Conservation (phyloP, 2,888 invertebrate species). For the Platerodrilus igneus region DNA sequence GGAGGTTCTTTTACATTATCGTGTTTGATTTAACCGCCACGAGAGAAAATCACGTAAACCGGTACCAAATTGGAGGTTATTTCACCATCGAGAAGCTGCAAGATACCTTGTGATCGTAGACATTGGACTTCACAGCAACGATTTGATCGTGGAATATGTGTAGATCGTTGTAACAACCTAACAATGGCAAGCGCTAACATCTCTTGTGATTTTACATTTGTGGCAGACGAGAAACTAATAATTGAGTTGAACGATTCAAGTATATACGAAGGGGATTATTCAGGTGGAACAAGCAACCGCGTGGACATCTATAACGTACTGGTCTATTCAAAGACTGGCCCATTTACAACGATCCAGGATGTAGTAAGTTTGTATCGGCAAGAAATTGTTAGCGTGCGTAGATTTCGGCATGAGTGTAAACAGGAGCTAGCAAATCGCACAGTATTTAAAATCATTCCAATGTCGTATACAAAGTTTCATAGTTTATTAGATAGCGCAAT, state of each 20-base stretch:
- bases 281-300: background rate
- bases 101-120: too few relatives aligned
- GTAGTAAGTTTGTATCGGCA: constrained; percentile 9
- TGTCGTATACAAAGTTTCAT: constrained; percentile 21
- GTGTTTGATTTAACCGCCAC: too few relatives aligned
- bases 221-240: constrained; percentile 9
- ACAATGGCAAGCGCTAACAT: too few relatives aligned
- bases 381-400: constrained; percentile 11
- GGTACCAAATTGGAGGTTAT: too few relatives aligned
- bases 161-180: too few relatives aligned
- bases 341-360: constrained; percentile 4
- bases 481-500: constrained; percentile 20
- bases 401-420: constrained; percentile 1
- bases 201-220: too few relatives aligned
- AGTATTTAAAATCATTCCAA: constrained; percentile 7
- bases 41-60: too few relatives aligned
- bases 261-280: constrained; percentile 13
- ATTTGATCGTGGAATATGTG: too few relatives aligned
- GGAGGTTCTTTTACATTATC: too few relatives aligned
- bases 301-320: constrained; percentile 11
- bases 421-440: background rate
- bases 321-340: background rate
- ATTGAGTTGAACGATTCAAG: constrained; percentile 7
- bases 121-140: too few relatives aligned
- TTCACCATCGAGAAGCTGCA: too few relatives aligned